Base-by-base conservation (phyloP, 2,797 vertebrate genomes). In the Sebastiscus tertius region DNA sequence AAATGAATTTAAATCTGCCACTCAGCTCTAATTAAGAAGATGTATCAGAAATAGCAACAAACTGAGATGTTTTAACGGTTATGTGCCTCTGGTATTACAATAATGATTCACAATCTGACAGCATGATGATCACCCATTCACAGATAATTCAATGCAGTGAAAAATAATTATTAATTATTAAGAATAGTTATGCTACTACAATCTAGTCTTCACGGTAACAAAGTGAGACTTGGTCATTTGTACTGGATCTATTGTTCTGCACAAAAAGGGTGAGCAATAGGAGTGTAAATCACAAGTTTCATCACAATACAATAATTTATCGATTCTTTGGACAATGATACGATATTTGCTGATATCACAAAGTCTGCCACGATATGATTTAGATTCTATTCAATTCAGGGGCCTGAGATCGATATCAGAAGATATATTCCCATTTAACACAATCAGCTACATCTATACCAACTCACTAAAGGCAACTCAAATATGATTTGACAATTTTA, bases 1-100 rank as follows among this genome's bases (percentile, higher is more conserved):
- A 84, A 88, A 88, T 86, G 1, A 77, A 81, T 86, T 86, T 33
- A 81, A 83, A 87, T 79, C 65, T 80, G 75, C 61, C 75, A 79
- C 76, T 83, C 88, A 80, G 75, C 74, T 77, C 67, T 80, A 85
- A 83, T 88, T 90, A 84, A 75, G 68, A 75, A 69, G 64, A 73
- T 29, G 77, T 18, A 69, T 81, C 78, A 70, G 73, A 82, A 76
- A 88, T 74, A 77, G 78, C 72, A 87, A 75, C 77, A 87, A 74
- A 71, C 72, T 64, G 61, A 83, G 81, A 79, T 70, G 68, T 82
- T 86, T 82, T 70, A 85, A 76, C 42, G 61, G 29, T 26, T 66
- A 75, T 56, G 29, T 71, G 58, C 74, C 34, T 72, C 77, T 78
- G 63, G 68, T 72, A 56, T 70, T 55, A 73, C 58, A 81, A 82